These are phyloP conservation scores for Urocynchramus pylzowi DNA, from an alignment of 2,113 vertebrate genomes.

Conservation along the genomic window DNA sequence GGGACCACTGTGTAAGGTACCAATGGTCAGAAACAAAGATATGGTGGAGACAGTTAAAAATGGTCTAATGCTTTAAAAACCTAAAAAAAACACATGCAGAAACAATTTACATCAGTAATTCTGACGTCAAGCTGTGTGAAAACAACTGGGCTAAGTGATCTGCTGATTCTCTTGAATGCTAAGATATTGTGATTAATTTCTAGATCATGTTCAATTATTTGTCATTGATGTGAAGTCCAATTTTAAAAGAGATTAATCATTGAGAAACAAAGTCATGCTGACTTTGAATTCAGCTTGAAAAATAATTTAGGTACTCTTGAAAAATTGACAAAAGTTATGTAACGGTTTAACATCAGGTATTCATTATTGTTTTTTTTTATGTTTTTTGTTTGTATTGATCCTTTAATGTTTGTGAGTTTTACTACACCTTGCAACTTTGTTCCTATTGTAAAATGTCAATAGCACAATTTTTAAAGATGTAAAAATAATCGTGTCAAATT, in stretches of 20 bases:
- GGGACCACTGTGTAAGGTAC: background rate
- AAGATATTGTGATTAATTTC: background rate
- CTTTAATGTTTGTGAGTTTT: background rate
- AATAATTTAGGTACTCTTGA: background rate
- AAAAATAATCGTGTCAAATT: background rate
- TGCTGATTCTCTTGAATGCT: background rate
- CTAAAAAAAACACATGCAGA: background rate
- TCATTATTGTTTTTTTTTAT: background rate
- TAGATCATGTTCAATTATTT: background rate
- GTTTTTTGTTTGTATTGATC: background rate
- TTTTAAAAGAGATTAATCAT: background rate
- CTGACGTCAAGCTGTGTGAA: background rate
- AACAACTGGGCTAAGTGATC: background rate
- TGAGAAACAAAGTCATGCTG: background rate
- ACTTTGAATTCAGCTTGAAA: background rate
- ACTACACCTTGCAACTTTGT: background rate
- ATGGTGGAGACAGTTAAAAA: background rate
- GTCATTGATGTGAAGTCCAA: background rate
- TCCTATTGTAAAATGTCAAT: background rate
- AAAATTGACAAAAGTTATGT: background rate
- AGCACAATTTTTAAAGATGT: background rate
- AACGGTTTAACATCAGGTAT: background rate
- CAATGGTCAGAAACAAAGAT: background rate
- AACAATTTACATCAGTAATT: background rate
- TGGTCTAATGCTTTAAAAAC: background rate